Percentiles rank a stretch among this genome's conserved stretches.
Evolutionary conservation across 2,888 invertebrate species (phyloP).

Genomic region (Drosophila melanocephala): DNA sequence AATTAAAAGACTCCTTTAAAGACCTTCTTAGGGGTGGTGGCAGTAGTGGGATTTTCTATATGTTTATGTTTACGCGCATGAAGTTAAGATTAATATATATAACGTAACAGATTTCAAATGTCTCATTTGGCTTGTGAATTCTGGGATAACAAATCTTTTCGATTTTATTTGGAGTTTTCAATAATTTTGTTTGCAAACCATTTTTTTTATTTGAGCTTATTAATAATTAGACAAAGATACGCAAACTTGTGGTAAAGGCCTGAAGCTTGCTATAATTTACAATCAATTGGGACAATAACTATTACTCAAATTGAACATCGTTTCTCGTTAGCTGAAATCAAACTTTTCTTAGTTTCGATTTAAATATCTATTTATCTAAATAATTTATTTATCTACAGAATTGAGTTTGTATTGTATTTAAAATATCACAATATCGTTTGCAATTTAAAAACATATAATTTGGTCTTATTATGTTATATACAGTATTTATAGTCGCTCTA

Average conservation of each 20-base stretch:
- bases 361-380: neutral
- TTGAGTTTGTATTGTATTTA: neutral
- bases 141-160: neutral
- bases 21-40: constrained; percentile 9
- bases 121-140: neutral
- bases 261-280: neutral
- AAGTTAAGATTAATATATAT: neutral
- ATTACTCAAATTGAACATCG: too few species aligned
- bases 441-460: neutral
- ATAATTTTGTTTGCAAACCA: neutral
- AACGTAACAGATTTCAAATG: neutral
- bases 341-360: too few species aligned
- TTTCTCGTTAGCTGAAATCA: too few species aligned
- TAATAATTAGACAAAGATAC: neutral
- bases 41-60: neutral
- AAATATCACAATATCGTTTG: neutral
- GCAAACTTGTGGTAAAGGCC: neutral
- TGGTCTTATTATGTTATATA: neutral
- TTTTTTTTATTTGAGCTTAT: neutral
- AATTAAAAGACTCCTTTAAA: constrained; percentile 67
- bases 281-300: neutral
- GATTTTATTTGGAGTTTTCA: neutral
- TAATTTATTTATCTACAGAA: neutral
- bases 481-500: neutral
- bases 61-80: neutral